These are phyloP conservation scores for Elgaria multicarinata DNA, from an alignment of 2,113 vertebrate species.

Conservation along the genomic window DNA sequence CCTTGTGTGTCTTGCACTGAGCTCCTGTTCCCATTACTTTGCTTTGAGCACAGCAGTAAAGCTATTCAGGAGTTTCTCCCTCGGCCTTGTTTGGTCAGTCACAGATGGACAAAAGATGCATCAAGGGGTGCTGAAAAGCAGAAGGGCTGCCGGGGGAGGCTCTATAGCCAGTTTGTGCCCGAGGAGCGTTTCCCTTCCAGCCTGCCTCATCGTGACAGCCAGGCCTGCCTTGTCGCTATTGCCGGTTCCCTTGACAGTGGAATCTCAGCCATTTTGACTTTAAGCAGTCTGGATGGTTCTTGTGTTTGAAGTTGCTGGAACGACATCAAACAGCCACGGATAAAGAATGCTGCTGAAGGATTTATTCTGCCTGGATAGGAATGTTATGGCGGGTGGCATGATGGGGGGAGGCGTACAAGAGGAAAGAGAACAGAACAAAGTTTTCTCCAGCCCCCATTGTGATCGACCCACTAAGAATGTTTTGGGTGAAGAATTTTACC, in stretches of 20 bases:
- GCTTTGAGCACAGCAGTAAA: constrained; percentile 20
- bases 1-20: neutral
- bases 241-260: constrained; percentile 5
- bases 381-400: constrained; percentile 58
- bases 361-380: constrained; percentile 72
- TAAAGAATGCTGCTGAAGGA: constrained; percentile 68
- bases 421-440: constrained; percentile 52
- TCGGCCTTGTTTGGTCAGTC: constrained; percentile 7
- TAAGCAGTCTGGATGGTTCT: constrained; percentile 62
- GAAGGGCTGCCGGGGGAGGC: neutral
- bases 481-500: constrained; percentile 53
- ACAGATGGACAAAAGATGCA: neutral
- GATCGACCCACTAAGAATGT: constrained; percentile 46
- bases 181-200: neutral
- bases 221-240: neutral
- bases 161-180: neutral
- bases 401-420: neutral
- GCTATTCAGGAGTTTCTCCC: neutral
- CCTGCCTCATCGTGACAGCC: neutral
- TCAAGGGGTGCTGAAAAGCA: neutral
- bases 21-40: constrained; percentile 4
- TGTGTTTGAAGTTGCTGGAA: constrained; percentile 75
- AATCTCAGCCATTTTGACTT: constrained; percentile 59
- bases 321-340: constrained; percentile 66
- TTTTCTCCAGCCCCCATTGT: constrained; percentile 51